Base-by-base conservation (phyloP, 1,140 invertebrate genomes). In the Prorops nasuta region DNA sequence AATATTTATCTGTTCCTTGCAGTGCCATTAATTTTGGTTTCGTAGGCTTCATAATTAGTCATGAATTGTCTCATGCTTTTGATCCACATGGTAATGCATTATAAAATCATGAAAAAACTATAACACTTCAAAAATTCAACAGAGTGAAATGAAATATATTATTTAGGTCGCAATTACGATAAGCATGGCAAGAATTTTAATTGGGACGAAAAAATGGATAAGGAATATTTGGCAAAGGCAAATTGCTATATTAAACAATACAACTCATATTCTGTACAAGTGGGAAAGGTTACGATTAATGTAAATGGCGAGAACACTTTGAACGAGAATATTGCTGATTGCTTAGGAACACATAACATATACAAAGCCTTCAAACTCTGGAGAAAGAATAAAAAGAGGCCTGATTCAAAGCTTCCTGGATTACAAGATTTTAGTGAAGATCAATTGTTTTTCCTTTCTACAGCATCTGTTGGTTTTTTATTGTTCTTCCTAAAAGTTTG, bases 281-380 rank as follows among this genome's bases (percentile, higher is more conserved):
- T n/a, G n/a, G n/a, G n/a, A n/a, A n/a, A n/a, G n/a, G n/a, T n/a
- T n/a, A n/a, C n/a, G n/a, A n/a, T n/a, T n/a, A n/a, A n/a, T n/a
- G n/a, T n/a, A n/a, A n/a, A n/a, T n/a, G n/a, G n/a, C n/a, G n/a
- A n/a, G n/a, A n/a, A n/a, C n/a, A 32, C 37, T 3, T 3, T 28
- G 1, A 17, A 39, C 10, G 42, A 45, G 15, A 49, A 54, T 16
- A 46, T 44, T 10, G 40, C 39, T 24, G 47, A 49, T 21, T n/a
- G 18, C 18, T 39, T 46, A 1, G 43, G 34, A 4, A 10, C 49
- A 8, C 24, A 45, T 36, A 22, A 37, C 7, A 21, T 44, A 16
- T 46, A 42, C 9, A 12, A 49, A 8, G 42, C 43, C 2, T 44
- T 45, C 3, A 6, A 37, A 45, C 12, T 31, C 1, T 49, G 15